Percentiles rank a stretch among this genome's conserved stretches.
Evolutionary conservation across 1,140 invertebrate genomes (phyloP).

Genomic region (Macrocentrus cingulum): DNA sequence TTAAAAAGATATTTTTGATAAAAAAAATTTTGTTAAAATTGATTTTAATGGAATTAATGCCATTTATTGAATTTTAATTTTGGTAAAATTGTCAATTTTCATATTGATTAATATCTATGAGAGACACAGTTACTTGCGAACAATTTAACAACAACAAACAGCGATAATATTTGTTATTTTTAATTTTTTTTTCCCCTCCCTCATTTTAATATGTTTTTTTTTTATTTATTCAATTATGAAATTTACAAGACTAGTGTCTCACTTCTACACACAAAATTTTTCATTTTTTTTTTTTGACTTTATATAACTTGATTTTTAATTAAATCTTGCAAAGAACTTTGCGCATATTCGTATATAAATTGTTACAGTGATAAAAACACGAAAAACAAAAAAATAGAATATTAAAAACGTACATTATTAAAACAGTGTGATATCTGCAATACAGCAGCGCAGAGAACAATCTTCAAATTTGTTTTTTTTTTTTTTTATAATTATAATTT

Average conservation of each 20-base stretch:
- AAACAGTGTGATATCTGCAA: slow-evolving; percentile 17
- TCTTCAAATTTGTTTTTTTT: neutral
- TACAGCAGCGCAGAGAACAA: slow-evolving; percentile 23
- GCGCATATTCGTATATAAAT: neutral
- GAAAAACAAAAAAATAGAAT: no score
- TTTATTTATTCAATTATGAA: slow-evolving; percentile 9
- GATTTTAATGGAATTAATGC: neutral
- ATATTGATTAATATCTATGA: slow-evolving; percentile 13
- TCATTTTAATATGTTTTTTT: neutral
- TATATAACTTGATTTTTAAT: neutral
- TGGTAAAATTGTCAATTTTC: neutral
- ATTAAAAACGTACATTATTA: slow-evolving; percentile 9
- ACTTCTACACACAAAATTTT: neutral
- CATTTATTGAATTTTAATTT: slow-evolving; percentile 7
- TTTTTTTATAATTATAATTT: slow-evolving; percentile 2
- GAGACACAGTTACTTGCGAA: slow-evolving; percentile 25
- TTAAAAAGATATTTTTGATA: neutral
- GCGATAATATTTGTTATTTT: slow-evolving; percentile 14
- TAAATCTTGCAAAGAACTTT: no score
- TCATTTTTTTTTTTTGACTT: slow-evolving; percentile 7
- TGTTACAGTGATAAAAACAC: neutral
- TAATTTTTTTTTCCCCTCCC: neutral
- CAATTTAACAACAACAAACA: slow-evolving; percentile 29
- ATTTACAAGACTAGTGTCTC: neutral
- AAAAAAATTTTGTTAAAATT: neutral